Conservation (phyloP, 2,797 vertebrate species). For the Kryptopterus vitreolus region DNA sequence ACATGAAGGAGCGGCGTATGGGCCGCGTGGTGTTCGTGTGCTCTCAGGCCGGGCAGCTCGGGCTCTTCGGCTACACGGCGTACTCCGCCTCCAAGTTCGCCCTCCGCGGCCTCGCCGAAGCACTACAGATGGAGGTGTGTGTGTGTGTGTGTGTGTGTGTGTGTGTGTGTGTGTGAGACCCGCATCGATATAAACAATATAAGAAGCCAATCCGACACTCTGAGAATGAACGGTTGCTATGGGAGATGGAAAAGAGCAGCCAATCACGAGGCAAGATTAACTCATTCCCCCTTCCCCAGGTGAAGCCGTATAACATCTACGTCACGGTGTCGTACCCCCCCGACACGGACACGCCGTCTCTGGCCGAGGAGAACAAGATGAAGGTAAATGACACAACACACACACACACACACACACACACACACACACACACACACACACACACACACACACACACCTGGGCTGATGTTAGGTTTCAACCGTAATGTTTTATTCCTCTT, state of each 20-base stretch:
- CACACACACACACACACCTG: background rate
- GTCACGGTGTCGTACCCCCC: conserved; percentile 94
- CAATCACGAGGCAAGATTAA: background rate
- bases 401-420: background rate
- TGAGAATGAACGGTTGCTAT: background rate
- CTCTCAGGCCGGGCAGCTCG: conserved; percentile 93
- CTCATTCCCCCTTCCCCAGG: conserved; percentile 66
- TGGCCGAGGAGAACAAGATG: conserved; percentile 88
- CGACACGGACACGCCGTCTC: conserved; percentile 94
- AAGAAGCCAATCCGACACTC: too few relatives aligned
- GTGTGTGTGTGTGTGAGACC: background rate
- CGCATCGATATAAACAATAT: too few relatives aligned
- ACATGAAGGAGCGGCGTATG: conserved; percentile 96
- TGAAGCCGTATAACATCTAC: conserved; percentile 97
- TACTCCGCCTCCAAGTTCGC: conserved; percentile 97
- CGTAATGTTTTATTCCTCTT: background rate
- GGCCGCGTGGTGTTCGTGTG: conserved; percentile 95
- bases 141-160: background rate
- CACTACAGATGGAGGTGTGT: conserved; percentile 96
- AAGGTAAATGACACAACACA: conserved; percentile 78
- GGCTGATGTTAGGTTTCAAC: background rate
- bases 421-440: background rate
- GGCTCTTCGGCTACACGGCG: conserved; percentile 91
- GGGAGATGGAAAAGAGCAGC: too few relatives aligned
- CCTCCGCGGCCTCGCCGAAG: conserved; percentile 90